Evolutionary conservation across 37 sponge, comb jelly and placozoan genomes (phyloP).

Genomic region (Hormiphora californensis): DNA sequence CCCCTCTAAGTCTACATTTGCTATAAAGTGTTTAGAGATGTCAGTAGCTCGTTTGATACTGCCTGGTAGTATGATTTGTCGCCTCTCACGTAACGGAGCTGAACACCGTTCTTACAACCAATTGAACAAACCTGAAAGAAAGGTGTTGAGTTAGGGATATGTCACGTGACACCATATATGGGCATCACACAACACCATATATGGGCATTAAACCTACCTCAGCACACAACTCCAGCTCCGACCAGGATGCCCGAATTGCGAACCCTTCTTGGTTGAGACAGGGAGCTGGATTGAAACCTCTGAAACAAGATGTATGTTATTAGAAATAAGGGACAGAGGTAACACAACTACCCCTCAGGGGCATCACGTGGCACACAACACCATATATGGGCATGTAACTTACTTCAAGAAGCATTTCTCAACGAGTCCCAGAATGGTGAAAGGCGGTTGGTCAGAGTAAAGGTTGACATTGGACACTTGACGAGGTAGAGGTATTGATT

Average conservation of each 20-base stretch:
- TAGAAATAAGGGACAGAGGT: too few species aligned
- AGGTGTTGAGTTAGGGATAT: not conserved
- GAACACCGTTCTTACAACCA: slow-evolving; percentile 25
- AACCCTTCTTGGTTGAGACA: not conserved
- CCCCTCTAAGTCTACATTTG: not conserved
- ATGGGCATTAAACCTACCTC: not conserved
- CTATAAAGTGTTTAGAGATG: slow-evolving; percentile 7
- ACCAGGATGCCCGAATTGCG: slow-evolving; percentile 33
- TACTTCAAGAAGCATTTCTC: slow-evolving; percentile 1
- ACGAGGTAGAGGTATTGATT: not conserved
- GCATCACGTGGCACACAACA: too few species aligned
- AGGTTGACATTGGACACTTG: slow-evolving; percentile 34
- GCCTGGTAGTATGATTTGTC: slow-evolving; percentile 30
- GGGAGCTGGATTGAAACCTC: slow-evolving; percentile 3
- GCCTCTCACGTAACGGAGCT: slow-evolving; percentile 1
- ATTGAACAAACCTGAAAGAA: slow-evolving; percentile 34
- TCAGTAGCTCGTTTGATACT: slow-evolving; percentile 1
- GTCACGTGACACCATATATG: not conserved
- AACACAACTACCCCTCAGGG: too few species aligned
- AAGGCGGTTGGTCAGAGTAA: not conserved
- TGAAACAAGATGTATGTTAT: too few species aligned
- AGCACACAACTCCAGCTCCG: slow-evolving; percentile 15
- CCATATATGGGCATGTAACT: too few species aligned
- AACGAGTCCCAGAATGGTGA: not conserved
- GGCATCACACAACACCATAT: not conserved